These are phyloP conservation scores for Gallinago media DNA, from an alignment of 2,113 vertebrate species.

Conservation along the genomic window DNA sequence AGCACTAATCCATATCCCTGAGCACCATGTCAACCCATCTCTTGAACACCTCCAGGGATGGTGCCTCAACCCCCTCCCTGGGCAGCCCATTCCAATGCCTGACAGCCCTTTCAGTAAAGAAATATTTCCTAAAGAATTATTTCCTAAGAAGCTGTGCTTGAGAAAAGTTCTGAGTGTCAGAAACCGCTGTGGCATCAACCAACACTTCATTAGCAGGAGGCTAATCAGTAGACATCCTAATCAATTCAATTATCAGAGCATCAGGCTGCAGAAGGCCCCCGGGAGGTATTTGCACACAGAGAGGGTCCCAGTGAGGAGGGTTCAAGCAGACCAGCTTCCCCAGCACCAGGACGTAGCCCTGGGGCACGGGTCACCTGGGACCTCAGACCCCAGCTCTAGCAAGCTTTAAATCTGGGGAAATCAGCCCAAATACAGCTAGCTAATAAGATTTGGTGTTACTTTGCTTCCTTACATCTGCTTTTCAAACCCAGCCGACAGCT, in stretches of 20 bases:
- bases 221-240: accelerated
- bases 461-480: background rate
- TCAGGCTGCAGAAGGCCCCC: background rate
- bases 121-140: too few relatives aligned
- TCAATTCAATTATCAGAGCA: background rate
- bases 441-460: accelerated
- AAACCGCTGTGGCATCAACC: background rate
- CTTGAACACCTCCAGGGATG: too few relatives aligned
- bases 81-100: too few relatives aligned
- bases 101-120: too few relatives aligned
- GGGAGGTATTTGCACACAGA: background rate
- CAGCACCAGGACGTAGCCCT: background rate
- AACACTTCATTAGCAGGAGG: background rate
- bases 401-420: background rate
- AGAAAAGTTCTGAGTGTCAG: background rate
- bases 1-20: too few relatives aligned
- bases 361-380: accelerated
- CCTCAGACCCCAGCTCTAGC: background rate
- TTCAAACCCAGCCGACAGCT: background rate
- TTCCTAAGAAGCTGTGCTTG: too few relatives aligned
- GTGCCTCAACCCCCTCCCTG: too few relatives aligned
- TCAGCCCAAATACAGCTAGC: background rate
- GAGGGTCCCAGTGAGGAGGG: background rate
- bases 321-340: accelerated
- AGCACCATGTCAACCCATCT: too few relatives aligned